Base-by-base conservation (phyloP, 2,797 vertebrate species). In the Typhlichthys eigenmanni region DNA sequence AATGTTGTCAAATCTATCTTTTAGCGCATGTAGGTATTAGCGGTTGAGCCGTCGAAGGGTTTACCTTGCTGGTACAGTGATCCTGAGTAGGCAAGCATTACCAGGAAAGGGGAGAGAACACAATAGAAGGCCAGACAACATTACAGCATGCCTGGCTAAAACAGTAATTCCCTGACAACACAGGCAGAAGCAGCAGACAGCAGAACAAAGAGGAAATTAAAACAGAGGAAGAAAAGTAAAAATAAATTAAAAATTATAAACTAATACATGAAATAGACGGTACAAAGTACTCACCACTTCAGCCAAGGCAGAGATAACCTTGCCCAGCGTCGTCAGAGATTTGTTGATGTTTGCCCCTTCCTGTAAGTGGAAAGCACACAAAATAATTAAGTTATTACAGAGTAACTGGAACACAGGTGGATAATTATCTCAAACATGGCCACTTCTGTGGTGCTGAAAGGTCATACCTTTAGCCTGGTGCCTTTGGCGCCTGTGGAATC, bases 291-390 rank as follows among this genome's bases (percentile, higher is more conserved):
- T 95, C 82, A 99, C 97, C 95, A 99, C 96, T 87, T 99, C 97
- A 38, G 97, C 97, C 84, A 99, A 83, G 0, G 97, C 97, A 62
- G 97, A 99, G 87, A 99, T 99, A 74, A 99, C 97, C 87, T 99
- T 99, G 82, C 97, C 97, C 91, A 99, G 84, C 1, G 97, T 99
- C 64, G 97, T 99, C 71, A 99, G 94, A 75, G 97, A 99, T 79
- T 99, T 99, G 90, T 99, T 99, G 84, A 99, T 99, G 88, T 99
- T 99, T 78, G 97, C 97, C 80, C 97, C 97, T 84, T 99, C 97
- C 97, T 99, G 87, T 47, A 82, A 80, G 6, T 0, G n/a, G 72
- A 14, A 69, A n/a, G 85, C 70, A 68, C 13, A 85, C 68, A 75
- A 84, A 0, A 81, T 60, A 51, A 3, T 29, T 19, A 5, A 17